phyloP scores from a whole-genome alignment of 2,113 vertebrate genomes.

The Gracilinanus agilis region DNA sequence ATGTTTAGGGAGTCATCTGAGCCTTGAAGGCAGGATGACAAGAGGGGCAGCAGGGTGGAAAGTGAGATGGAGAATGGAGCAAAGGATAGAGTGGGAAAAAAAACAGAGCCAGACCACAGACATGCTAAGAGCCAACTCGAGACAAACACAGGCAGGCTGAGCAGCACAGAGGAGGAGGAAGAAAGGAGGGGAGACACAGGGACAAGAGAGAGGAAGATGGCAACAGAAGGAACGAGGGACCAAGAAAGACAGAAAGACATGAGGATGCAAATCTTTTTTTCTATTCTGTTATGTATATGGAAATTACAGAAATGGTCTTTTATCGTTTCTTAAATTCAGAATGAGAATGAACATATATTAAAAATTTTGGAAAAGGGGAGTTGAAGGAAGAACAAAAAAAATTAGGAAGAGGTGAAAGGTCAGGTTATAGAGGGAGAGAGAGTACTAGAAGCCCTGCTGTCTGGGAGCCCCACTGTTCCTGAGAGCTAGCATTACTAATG shows the following conservation, averaged over 20 bases:
- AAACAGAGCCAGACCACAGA: not conserved
- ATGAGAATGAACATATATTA: not conserved
- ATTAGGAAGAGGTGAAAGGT: not conserved
- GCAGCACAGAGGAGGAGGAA: not conserved
- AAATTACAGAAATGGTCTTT: not conserved
- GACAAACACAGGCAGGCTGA: not conserved
- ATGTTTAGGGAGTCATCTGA: constrained; percentile 10
- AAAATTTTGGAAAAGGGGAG: not conserved
- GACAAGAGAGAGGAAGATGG: not conserved
- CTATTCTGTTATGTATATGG: not conserved
- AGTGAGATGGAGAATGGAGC: not conserved
- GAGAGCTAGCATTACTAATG: constrained; percentile 69
- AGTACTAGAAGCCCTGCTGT: not conserved
- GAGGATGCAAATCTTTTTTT: not conserved
- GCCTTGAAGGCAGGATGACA: not conserved
- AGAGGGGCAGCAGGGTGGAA: not conserved
- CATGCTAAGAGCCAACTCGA: not conserved
- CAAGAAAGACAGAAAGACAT: constrained; percentile 2
- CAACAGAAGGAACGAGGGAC: not conserved
- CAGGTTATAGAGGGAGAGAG: not conserved
- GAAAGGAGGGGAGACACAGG: not conserved
- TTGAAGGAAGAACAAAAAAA: not conserved
- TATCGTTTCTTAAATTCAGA: not conserved
- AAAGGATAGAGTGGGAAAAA: not conserved
- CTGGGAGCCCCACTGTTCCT: constrained; percentile 56